Base-by-base conservation (phyloP, 2,113 vertebrate species). In the Aspiorhynchus laticeps region DNA sequence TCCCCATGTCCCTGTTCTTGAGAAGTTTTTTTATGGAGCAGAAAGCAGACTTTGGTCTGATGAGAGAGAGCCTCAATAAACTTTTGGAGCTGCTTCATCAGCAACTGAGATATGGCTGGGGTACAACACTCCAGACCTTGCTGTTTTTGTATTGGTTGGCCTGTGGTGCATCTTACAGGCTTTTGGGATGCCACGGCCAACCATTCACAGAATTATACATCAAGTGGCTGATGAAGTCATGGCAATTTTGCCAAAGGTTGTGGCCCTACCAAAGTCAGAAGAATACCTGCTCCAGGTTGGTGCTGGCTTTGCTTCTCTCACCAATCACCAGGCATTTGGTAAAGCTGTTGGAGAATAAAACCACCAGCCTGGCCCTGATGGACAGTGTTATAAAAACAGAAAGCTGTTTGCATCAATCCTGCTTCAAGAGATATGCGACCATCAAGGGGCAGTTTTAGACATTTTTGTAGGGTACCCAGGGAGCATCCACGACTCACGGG, bases 121-220 rank as follows among this genome's bases (percentile, higher is more conserved):
- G 53, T 56, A 24, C 53, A 24, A 24, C 53, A 59, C 53, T 61
- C 21, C 56, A 61, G 56, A 61, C 56, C 1, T 10, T 61, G 56
- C 51, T 90, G 28, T 71, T 71, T 36, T 8, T 33, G 67, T 36
- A 36, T 71, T 71, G 28, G 48, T 71, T 36, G 67, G 67, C 31
- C 28, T 21, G 31, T 71, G 15, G 67, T 36, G 33, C 17, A 21
- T 36, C 28, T 71, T 71, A 3, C 67, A 71, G 31, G 31, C 14
- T 71, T 71, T 71, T 71, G 28, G 17, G 31, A 33, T 33, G 4
- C 67, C 67, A 33, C 5, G 14, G 15, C 5, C 67, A 31, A 36
- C 14, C 67, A 71, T 71, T 14, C 31, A 31, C 67, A 36, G 67
- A 31, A 51, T 51, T 51, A 51, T 51, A 51, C 48, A 51, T 51